phyloP scores from a whole-genome alignment of 1,140 invertebrate species.

The Babylonia areolata region DNA sequence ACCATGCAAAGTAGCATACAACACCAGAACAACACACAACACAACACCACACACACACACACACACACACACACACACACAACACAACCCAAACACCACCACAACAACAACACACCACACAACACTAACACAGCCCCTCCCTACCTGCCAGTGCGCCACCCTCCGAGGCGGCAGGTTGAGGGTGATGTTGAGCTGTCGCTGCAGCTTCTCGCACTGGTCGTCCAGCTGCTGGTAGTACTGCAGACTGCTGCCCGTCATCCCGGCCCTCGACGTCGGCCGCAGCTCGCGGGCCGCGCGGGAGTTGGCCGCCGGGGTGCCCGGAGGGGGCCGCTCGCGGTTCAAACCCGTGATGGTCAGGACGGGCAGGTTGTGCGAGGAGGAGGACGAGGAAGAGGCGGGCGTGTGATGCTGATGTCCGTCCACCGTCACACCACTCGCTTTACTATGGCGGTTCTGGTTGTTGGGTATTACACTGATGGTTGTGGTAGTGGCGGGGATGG shows the following conservation, averaged over 20 bases:
- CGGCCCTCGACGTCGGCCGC: not conserved
- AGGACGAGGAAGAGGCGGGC: not conserved
- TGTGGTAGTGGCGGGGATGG: not conserved
- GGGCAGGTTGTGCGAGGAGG: not conserved
- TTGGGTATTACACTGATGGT: not conserved
- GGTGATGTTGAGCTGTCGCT: slow-evolving; percentile 32
- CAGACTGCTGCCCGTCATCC: not conserved
- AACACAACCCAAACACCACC: not conserved
- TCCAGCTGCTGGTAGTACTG: slow-evolving; percentile 29
- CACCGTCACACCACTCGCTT: too few species aligned
- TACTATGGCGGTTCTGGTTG: not conserved
- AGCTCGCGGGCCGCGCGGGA: not conserved
- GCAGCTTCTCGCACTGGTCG: slow-evolving; percentile 41
- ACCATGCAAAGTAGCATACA: too few species aligned
- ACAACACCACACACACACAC: not conserved
- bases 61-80: not conserved
- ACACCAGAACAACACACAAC: too few species aligned
- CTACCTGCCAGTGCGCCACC: not conserved
- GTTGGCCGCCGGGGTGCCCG: not conserved
- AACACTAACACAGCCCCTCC: too few species aligned
- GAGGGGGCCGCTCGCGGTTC: not conserved
- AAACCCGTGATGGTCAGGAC: slow-evolving; percentile 29
- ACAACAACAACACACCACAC: too few species aligned
- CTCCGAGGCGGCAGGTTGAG: slow-evolving; percentile 5
- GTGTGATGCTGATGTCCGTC: not conserved